These are phyloP conservation scores for Limnephilus marmoratus DNA, from an alignment of 2,888 invertebrate genomes.

Conservation along the genomic window DNA sequence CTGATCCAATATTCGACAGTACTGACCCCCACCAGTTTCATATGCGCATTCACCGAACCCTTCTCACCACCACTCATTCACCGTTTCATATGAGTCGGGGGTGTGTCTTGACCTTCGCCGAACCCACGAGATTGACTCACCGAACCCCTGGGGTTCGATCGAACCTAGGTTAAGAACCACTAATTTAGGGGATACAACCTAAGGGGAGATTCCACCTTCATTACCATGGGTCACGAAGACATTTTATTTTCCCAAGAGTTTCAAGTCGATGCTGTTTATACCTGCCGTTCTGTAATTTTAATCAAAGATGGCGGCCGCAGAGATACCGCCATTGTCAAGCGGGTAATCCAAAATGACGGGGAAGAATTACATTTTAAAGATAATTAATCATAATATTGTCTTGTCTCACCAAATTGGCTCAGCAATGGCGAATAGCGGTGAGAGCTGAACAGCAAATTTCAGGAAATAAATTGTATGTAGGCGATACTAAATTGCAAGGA, in stretches of 20 bases:
- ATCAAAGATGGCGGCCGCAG: not conserved
- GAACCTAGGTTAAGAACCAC: too few relatives aligned
- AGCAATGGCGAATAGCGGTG: not conserved
- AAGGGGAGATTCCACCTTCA: not conserved
- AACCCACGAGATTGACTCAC: too few relatives aligned
- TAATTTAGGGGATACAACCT: too few relatives aligned
- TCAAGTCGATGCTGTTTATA: not conserved
- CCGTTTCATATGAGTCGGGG: too few relatives aligned
- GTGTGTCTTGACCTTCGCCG: too few relatives aligned
- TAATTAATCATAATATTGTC: constrained; percentile 27
- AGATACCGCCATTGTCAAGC: constrained; percentile 7
- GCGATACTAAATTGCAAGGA: not conserved
- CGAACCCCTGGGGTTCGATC: too few relatives aligned
- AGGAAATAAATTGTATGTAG: not conserved
- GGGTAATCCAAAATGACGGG: constrained; percentile 24
- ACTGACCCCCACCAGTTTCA: too few relatives aligned
- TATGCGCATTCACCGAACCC: too few relatives aligned
- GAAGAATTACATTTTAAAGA: constrained; percentile 16
- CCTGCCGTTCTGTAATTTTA: not conserved
- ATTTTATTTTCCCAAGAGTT: not conserved
- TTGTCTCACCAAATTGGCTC: not conserved
- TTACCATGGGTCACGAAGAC: not conserved
- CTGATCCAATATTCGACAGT: not conserved
- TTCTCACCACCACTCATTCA: too few relatives aligned
- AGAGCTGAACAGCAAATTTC: not conserved